A percentile compares a stretch with the other conserved stretches of the same genome.
phyloP scores from a whole-genome alignment of 2,797 vertebrate species.

The Propithecus deckenii region DNA sequence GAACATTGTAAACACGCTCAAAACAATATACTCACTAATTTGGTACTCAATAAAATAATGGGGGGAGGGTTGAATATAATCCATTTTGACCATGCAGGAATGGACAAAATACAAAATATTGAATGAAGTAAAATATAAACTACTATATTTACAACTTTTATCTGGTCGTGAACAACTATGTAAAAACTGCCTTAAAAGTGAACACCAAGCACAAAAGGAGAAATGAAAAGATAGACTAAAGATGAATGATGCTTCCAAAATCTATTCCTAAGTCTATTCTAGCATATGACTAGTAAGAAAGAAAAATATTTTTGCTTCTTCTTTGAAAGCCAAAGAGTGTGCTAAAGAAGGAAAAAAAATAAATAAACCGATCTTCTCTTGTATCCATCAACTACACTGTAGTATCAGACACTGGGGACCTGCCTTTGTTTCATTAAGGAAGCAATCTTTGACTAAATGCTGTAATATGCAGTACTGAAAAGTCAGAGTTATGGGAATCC shows the following conservation, averaged over 20 bases:
- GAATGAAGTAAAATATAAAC: not conserved
- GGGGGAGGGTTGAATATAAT: not conserved
- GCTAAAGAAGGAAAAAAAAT: not conserved
- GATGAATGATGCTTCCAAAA: not conserved
- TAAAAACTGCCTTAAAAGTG: constrained; percentile 24
- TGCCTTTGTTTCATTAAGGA: not conserved
- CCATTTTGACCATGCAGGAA: not conserved
- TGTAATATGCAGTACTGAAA: not conserved
- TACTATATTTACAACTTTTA: not conserved
- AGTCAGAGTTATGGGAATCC: not conserved
- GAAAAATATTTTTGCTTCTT: not conserved
- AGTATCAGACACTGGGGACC: not conserved
- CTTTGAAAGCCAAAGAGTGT: not conserved
- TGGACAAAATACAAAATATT: not conserved
- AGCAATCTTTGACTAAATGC: not conserved
- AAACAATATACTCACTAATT: constrained; percentile 20
- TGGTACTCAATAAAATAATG: constrained; percentile 33
- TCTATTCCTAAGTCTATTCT: constrained; percentile 2
- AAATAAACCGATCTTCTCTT: not conserved
- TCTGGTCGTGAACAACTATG: not conserved
- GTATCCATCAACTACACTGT: not conserved
- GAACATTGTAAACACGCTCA: not conserved
- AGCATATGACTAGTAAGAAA: not conserved
- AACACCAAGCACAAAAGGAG: not conserved
- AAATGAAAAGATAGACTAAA: constrained; percentile 16